These are phyloP conservation scores for Chrysolina oricalcia DNA, from an alignment of 2,888 invertebrate genomes.

Conservation along the genomic window DNA sequence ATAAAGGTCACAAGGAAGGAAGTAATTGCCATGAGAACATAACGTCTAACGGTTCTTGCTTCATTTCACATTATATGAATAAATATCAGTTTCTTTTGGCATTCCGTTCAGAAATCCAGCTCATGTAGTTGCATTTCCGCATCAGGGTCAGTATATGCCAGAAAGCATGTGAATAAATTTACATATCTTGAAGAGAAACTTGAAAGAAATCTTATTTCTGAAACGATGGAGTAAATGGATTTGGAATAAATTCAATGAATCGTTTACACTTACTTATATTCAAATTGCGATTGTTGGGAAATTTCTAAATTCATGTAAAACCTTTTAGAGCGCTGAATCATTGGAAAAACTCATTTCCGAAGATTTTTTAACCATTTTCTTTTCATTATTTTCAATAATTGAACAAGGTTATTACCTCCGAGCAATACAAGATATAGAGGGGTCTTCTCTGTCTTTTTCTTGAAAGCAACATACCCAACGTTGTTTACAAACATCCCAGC, in stretches of 20 bases:
- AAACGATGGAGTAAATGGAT: not conserved
- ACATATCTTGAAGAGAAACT: not conserved
- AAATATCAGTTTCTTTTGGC: constrained; percentile 31
- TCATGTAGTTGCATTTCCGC: constrained; percentile 28
- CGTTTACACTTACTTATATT: not conserved
- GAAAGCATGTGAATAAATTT: constrained; percentile 1
- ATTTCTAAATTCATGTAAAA: too few species aligned
- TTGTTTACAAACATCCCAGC: too few species aligned
- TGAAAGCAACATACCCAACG: too few species aligned
- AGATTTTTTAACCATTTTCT: too few species aligned
- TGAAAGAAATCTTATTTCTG: not conserved
- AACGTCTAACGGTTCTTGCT: constrained; percentile 32
- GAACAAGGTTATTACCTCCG: too few species aligned
- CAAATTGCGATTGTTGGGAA: too few species aligned
- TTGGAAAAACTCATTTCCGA: too few species aligned
- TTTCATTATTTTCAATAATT: too few species aligned
- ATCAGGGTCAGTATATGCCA: not conserved
- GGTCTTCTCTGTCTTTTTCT: too few species aligned
- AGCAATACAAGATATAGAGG: too few species aligned
- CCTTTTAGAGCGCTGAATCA: too few species aligned
- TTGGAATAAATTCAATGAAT: not conserved
- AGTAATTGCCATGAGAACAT: constrained; percentile 37
- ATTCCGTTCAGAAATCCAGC: constrained; percentile 19
- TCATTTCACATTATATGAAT: constrained; percentile 38
- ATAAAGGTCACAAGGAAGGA: constrained; percentile 32